phyloP scores from a whole-genome alignment of 2,797 vertebrate species.

The Cynopterus sphinx region DNA sequence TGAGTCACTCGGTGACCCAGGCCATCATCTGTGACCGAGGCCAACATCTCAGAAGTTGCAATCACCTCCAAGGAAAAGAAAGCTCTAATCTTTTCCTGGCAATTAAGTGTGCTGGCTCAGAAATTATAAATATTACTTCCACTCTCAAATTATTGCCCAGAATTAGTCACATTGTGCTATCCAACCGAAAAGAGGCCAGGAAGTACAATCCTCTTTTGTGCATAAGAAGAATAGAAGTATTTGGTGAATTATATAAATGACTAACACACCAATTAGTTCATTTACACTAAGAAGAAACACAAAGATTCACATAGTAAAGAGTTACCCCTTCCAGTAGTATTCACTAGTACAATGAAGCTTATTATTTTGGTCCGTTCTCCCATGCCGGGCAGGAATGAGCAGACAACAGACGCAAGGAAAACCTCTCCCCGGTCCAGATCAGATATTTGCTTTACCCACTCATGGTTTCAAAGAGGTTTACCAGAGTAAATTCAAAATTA shows the following conservation, averaged over 20 bases:
- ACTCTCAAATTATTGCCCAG: neutral
- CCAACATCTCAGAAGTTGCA: neutral
- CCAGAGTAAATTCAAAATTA: neutral
- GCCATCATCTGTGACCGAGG: neutral
- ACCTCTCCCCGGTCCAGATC: neutral
- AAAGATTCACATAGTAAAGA: neutral
- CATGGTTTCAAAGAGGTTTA: constrained; percentile 1
- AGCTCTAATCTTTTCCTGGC: neutral
- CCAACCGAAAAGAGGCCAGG: neutral
- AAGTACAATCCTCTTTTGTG: constrained; percentile 16
- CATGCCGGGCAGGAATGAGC: neutral
- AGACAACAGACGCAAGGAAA: neutral
- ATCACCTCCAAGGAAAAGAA: neutral
- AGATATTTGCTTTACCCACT: neutral
- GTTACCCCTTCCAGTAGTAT: neutral
- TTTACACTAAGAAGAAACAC: constrained; percentile 19
- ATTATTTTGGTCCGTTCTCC: neutral
- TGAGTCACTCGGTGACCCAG: neutral
- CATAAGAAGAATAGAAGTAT: constrained; percentile 19
- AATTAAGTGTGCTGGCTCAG: neutral
- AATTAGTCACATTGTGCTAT: neutral
- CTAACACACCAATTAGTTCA: neutral
- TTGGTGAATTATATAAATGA: neutral
- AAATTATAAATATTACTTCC: neutral
- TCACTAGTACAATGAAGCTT: neutral